Evolutionary conservation across 2,888 invertebrate genomes (phyloP), one percentile per base, ranked within the genome.

Genomic region (Aromia moschata): DNA sequence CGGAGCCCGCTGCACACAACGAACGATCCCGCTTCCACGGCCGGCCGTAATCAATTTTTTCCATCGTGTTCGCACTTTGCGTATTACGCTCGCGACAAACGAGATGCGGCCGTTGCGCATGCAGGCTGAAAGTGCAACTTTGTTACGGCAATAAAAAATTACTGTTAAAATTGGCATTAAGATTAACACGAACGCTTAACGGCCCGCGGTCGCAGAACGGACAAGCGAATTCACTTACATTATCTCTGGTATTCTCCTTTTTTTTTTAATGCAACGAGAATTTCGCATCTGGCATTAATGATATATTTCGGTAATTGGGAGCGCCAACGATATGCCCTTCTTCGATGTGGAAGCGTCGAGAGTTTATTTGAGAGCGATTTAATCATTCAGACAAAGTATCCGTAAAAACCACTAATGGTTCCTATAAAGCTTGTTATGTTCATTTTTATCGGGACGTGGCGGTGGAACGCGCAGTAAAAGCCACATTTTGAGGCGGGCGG

Each of bases 161-260:
- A 45, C 61, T 59, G 52, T 51, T 54, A 45, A 58, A 55, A 62
- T 61, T 53, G 62, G 57, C 62, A 62, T 65, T 62, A 65, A 60
- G 55, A 62, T 55, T 60, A 62, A 61, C 59, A 52, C 54, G 58
- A 62, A 60, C 44, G 43, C 40, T 60, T 63, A 63, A 63, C 60
- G 60, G 63, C 55, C 60, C 11, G 18, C 12, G 18, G 17, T 18
- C 36, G 47, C 17, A 49, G 58, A 55, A 56, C 47, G 51, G 47
- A 52, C 55, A 56, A 57, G 38, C 45, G 49, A 52, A 63, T 46
- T 52, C 57, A 52, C 63, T 63, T 58, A 56, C 54, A 56, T 36
- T 63, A 63, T 63, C 63, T 57, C 60, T 56, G 56, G 60, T 56
- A 58, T 53, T 58, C 51, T 52, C 46, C n/a, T n/a, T n/a, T n/a